A percentile compares a stretch with the other conserved stretches of the same genome.
Evolutionary conservation across 2,113 vertebrate genomes (phyloP).

Genomic region (Periophthalmus modestus): DNA sequence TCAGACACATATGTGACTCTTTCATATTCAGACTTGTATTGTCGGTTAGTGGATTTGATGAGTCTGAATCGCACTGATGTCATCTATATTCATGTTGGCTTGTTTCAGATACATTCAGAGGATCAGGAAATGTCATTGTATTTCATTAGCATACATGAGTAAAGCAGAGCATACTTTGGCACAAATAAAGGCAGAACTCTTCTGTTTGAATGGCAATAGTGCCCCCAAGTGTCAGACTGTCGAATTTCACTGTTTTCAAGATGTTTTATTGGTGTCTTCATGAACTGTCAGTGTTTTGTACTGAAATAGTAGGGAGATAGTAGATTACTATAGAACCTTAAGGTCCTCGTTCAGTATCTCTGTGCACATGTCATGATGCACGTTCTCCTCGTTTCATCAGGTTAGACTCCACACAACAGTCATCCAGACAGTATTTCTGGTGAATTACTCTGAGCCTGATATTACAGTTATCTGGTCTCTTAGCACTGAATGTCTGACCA

Average conservation of each 20-base stretch:
- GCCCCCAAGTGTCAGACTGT: constrained; percentile 44
- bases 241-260: background rate
- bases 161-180: constrained; percentile 44
- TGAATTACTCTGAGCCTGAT: background rate
- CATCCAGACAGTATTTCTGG: background rate
- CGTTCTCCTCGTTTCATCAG: no score
- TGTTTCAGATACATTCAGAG: constrained; percentile 60
- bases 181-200: constrained; percentile 14
- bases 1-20: constrained; percentile 9
- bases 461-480: background rate
- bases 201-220: constrained; percentile 33
- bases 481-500: background rate
- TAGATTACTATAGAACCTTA: no score
- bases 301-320: background rate
- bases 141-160: constrained; percentile 71
- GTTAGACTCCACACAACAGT: no score
- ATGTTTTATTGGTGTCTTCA: background rate
- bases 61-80: constrained; percentile 59
- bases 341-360: no score
- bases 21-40: constrained; percentile 9
- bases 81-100: constrained; percentile 63
- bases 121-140: constrained; percentile 75
- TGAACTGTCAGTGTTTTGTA: background rate
- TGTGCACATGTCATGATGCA: no score
- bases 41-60: constrained; percentile 45